These are phyloP conservation scores for Abrostola tripartita DNA, from an alignment of 2,888 invertebrate genomes.

Conservation along the genomic window DNA sequence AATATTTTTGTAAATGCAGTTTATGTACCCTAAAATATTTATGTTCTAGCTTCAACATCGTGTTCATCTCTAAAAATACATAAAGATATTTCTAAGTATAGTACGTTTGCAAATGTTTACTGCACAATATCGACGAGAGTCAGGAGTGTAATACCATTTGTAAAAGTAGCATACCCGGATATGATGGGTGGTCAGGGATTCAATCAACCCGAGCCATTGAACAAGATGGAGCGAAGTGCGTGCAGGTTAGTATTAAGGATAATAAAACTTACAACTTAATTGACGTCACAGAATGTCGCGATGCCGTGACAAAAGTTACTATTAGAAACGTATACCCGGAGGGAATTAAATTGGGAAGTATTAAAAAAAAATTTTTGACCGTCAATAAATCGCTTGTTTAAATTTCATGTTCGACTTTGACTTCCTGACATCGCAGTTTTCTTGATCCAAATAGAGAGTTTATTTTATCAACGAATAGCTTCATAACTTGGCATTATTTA, in stretches of 20 bases:
- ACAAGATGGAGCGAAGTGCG: conserved; percentile 84
- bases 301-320: conserved; percentile 5
- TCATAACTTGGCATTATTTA: no score
- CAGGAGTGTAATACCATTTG: conserved; percentile 90
- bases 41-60: conserved; percentile 75
- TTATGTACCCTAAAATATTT: neutral
- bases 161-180: conserved; percentile 93
- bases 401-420: neutral
- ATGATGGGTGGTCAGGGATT: conserved; percentile 89
- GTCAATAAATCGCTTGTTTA: neutral
- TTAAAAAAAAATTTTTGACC: neutral
- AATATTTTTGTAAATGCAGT: neutral
- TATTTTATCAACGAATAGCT: neutral
- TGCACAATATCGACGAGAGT: conserved; percentile 88
- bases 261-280: neutral
- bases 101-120: conserved; percentile 81
- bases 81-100: conserved; percentile 79
- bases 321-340: neutral
- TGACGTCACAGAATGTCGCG: neutral
- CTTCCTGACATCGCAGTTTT: neutral
- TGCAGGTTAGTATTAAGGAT: conserved; percentile 73
- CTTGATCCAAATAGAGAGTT: no score
- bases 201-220: conserved; percentile 89
- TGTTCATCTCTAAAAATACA: conserved; percentile 82
- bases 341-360: neutral